phyloP scores from a whole-genome alignment of 1,140 invertebrate species.

The Acromyrmex echinatior region DNA sequence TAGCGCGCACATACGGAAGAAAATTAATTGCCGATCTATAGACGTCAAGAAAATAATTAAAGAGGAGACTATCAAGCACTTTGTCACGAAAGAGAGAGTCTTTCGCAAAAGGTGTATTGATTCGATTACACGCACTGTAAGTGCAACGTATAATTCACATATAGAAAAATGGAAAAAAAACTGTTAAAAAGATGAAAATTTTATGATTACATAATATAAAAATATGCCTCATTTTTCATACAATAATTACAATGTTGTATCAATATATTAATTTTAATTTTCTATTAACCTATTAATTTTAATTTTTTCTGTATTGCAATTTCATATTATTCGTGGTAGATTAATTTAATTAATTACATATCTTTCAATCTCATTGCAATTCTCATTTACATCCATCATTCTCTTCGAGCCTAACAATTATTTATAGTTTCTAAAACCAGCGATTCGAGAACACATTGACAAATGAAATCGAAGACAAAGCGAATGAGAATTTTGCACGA shows the following conservation, averaged over 20 bases:
- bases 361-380: not conserved
- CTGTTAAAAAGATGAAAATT: not conserved
- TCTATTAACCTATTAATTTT: not conserved
- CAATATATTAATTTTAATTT: slow-evolving; percentile 9
- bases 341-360: not conserved
- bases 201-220: not conserved
- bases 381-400: not conserved
- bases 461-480: slow-evolving; percentile 51
- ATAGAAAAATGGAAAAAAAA: not conserved
- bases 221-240: not conserved
- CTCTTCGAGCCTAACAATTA: not conserved
- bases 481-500: slow-evolving; percentile 38
- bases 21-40: slow-evolving; percentile 41
- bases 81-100: slow-evolving; percentile 16
- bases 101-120: slow-evolving; percentile 22
- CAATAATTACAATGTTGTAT: not conserved
- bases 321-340: not conserved
- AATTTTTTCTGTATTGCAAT: not conserved
- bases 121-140: slow-evolving; percentile 22
- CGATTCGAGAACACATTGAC: slow-evolving; percentile 52
- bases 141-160: not conserved
- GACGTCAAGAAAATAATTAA: slow-evolving; percentile 46
- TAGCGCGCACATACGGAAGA: not conserved
- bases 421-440: slow-evolving; percentile 8
- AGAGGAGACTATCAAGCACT: slow-evolving; percentile 11